These are phyloP conservation scores for Anguilla japonica DNA, from an alignment of 2,113 vertebrate species.

Conservation along the genomic window DNA sequence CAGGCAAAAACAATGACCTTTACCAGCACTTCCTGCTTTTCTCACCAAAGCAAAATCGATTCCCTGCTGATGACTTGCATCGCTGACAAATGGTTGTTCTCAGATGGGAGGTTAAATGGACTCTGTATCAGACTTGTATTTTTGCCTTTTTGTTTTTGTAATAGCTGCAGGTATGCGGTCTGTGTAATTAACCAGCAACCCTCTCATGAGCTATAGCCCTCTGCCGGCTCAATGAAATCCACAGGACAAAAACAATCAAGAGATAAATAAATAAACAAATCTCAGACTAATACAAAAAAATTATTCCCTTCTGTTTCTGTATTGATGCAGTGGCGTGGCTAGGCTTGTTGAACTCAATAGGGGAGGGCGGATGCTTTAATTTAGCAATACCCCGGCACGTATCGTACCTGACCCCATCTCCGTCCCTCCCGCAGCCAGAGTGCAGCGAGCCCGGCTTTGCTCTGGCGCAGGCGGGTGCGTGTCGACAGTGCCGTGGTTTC, in stretches of 20 bases:
- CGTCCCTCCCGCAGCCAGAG: not conserved
- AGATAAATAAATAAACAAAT: not conserved
- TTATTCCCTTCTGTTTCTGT: not conserved
- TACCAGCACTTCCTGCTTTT: not conserved
- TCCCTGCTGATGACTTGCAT: conserved; percentile 2
- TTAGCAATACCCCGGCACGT: not conserved
- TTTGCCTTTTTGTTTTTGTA: not conserved
- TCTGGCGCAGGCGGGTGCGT: not conserved
- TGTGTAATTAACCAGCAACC: not conserved
- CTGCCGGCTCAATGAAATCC: not conserved
- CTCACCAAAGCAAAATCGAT: not conserved
- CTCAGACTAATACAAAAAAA: not conserved
- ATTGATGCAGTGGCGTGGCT: not conserved
- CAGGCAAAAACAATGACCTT: not conserved
- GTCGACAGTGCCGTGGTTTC: not conserved
- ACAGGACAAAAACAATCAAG: not conserved
- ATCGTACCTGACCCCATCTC: not conserved
- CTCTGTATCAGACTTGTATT: not conserved
- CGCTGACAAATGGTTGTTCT: not conserved
- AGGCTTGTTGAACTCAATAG: not conserved
- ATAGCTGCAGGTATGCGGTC: not conserved
- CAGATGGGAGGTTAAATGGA: not conserved
- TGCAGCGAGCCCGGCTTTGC: not conserved
- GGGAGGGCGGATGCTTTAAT: not conserved
- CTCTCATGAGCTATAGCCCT: not conserved